Evolutionary conservation across 64 coral and sea anemone species (phyloP).

Genomic region (Montipora cactus): DNA sequence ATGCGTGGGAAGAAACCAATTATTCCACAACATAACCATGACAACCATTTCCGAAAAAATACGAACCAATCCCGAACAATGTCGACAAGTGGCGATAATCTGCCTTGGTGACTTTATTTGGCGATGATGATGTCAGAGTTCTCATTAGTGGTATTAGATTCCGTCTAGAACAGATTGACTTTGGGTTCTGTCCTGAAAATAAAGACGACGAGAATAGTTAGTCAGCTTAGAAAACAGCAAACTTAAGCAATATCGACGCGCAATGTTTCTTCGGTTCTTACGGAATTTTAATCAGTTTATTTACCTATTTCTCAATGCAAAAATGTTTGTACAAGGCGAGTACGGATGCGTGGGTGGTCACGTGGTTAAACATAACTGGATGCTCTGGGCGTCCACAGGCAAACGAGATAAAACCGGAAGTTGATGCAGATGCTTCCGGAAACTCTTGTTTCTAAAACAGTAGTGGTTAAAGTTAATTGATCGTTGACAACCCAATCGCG

Average conservation of each 20-base stretch:
- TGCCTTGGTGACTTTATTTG: constrained; percentile 30
- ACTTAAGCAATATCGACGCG: background rate
- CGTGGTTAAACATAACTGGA: constrained; percentile 25
- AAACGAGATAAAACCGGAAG: constrained; percentile 13
- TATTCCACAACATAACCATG: constrained; percentile 46
- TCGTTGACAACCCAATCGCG: background rate
- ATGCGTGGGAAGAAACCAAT: constrained; percentile 7
- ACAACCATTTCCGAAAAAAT: constrained; percentile 62
- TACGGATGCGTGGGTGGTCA: constrained; percentile 61
- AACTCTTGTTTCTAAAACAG: background rate
- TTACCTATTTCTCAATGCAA: constrained; percentile 24
- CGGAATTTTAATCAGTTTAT: background rate
- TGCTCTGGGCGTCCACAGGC: background rate
- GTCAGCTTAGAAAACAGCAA: background rate
- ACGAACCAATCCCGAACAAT: constrained; percentile 58
- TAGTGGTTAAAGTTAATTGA: background rate
- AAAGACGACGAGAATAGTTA: background rate
- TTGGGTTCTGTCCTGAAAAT: background rate
- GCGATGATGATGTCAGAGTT: constrained; percentile 27
- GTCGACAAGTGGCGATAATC: constrained; percentile 42
- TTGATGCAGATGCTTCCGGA: constrained; percentile 5
- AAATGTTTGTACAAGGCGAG: constrained; percentile 22
- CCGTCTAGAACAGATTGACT: constrained; percentile 37
- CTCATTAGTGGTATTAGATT: constrained; percentile 27
- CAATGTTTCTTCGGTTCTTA: background rate